phyloP scores from a whole-genome alignment of 2,113 vertebrate species.

The Misgurnus mizolepis region DNA sequence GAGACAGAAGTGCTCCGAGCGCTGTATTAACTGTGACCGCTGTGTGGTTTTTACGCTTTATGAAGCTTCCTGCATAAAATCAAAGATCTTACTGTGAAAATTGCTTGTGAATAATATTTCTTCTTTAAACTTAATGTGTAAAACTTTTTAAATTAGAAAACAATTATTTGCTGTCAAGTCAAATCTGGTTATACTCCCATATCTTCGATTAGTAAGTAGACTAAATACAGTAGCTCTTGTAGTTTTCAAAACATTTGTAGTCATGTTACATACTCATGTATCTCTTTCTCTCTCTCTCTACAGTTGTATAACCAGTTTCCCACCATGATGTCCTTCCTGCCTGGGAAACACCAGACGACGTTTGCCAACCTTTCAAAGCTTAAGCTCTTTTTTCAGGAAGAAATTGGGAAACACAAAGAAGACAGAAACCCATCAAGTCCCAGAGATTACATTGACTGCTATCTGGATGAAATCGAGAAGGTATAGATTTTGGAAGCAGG shows the following conservation, averaged over 20 bases:
- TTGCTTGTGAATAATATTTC: too few relatives aligned
- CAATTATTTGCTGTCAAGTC: too few relatives aligned
- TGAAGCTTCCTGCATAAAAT: too few relatives aligned
- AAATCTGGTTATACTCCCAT: too few relatives aligned
- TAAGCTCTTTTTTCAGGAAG: conserved; percentile 34
- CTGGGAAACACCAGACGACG: conserved; percentile 27
- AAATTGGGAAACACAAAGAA: conserved; percentile 23
- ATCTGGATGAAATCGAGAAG: conserved; percentile 42
- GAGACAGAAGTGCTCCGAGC: too few relatives aligned
- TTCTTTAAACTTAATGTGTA: too few relatives aligned
- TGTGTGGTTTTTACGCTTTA: too few relatives aligned
- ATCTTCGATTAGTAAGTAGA: neutral
- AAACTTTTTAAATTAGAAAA: too few relatives aligned
- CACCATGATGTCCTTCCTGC: conserved; percentile 29
- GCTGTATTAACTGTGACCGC: too few relatives aligned
- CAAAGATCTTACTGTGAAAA: too few relatives aligned
- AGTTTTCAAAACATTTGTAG: neutral
- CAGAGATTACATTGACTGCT: conserved; percentile 45
- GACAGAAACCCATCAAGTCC: conserved; percentile 26
- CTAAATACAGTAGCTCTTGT: neutral
- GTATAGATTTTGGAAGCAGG: neutral
- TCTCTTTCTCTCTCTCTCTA: neutral
- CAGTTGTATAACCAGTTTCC: conserved; percentile 42
- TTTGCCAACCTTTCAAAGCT: conserved; percentile 36
- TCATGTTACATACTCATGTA: neutral